phyloP scores from a whole-genome alignment of 2,113 vertebrate genomes.

The Capra hircus region DNA sequence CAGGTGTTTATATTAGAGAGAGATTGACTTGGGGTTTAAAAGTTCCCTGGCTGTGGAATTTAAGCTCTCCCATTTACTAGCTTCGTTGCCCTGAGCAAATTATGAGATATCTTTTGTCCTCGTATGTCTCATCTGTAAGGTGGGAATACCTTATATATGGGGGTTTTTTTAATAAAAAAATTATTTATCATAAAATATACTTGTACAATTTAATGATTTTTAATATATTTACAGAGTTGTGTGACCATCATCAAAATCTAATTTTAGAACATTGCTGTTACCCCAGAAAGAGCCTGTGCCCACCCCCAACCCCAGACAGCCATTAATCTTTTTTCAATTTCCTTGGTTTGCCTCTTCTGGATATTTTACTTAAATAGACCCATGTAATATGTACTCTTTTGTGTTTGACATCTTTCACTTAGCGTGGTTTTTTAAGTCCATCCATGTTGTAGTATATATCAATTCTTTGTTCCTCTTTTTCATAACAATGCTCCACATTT shows the following conservation, averaged over 20 bases:
- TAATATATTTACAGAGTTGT: neutral
- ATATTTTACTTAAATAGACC: neutral
- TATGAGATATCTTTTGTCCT: neutral
- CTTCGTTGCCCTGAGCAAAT: neutral
- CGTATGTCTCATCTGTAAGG: neutral
- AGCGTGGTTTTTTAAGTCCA: neutral
- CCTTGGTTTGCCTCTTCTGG: neutral
- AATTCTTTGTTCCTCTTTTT: neutral
- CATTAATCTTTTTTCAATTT: neutral
- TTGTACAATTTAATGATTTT: neutral
- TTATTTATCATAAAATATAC: neutral
- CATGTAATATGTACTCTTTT: neutral
- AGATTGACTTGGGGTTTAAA: neutral
- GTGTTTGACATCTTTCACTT: neutral
- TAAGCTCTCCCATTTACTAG: neutral
- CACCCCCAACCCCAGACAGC: neutral
- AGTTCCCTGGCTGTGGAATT: neutral
- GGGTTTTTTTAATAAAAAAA: neutral
- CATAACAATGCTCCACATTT: neutral
- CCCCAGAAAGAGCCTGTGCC: neutral
- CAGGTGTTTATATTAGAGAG: neutral
- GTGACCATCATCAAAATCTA: neutral
- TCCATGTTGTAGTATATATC: neutral
- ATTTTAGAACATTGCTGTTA: neutral
- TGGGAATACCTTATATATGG: neutral